These are phyloP conservation scores for Limonius californicus DNA, from an alignment of 1,140 invertebrate species.

Conservation along the genomic window DNA sequence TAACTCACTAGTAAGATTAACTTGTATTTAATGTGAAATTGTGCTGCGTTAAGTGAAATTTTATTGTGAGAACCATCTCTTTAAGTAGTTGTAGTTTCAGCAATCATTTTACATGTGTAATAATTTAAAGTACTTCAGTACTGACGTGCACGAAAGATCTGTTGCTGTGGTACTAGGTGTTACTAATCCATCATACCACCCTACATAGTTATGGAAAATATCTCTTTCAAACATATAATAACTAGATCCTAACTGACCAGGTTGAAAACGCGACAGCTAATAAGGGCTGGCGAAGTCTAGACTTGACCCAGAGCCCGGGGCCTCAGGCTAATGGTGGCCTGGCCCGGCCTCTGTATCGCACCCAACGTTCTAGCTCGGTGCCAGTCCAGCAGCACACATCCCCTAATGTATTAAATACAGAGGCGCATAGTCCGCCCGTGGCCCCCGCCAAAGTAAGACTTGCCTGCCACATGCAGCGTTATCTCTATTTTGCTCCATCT, in stretches of 20 bases:
- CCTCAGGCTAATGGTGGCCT: slow-evolving; percentile 45
- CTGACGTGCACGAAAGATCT: too few species aligned
- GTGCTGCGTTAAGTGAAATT: too few species aligned
- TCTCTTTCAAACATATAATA: slow-evolving; percentile 17
- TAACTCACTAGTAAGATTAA: not conserved
- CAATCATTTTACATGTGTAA: too few species aligned
- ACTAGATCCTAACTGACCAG: slow-evolving; percentile 29
- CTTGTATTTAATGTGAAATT: too few species aligned
- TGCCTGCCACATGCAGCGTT: slow-evolving; percentile 24
- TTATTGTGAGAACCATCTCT: too few species aligned
- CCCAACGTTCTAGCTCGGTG: slow-evolving; percentile 60
- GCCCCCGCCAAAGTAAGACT: slow-evolving; percentile 39
- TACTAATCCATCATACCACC: too few species aligned
- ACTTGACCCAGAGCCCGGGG: slow-evolving; percentile 51
- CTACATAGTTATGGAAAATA: slow-evolving; percentile 2
- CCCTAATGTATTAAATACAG: slow-evolving; percentile 33
- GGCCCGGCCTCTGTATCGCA: slow-evolving; percentile 54
- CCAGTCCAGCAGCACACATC: slow-evolving; percentile 52
- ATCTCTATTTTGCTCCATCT: slow-evolving; percentile 21
- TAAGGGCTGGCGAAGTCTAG: slow-evolving; percentile 59
- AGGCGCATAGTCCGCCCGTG: slow-evolving; percentile 31
- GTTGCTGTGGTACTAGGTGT: too few species aligned
- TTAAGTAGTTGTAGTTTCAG: too few species aligned
- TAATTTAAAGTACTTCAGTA: too few species aligned
- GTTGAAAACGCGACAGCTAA: slow-evolving; percentile 41